A percentile compares a stretch with the other conserved stretches of the same genome.
Evolutionary conservation across 2,888 invertebrate genomes (phyloP).

Genomic region (Lithophane semibrunnea): DNA sequence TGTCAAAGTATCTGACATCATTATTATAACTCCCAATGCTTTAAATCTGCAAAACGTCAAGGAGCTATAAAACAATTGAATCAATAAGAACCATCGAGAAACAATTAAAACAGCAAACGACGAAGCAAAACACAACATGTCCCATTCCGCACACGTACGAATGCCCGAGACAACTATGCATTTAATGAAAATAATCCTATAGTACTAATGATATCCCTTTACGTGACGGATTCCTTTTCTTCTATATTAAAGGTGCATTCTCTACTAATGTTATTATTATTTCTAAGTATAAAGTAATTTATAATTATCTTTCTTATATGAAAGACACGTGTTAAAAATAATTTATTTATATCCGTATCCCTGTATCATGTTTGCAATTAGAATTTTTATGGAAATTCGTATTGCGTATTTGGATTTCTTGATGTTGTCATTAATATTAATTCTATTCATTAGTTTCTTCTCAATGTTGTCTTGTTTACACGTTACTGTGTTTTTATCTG

Average conservation of each 20-base stretch:
- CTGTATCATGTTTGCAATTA: conserved; percentile 13
- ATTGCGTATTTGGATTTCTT: neutral
- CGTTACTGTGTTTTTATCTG: conserved; percentile 1
- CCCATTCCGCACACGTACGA: conserved; percentile 76
- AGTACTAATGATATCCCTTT: conserved; percentile 75
- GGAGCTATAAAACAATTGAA: conserved; percentile 1
- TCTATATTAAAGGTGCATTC: conserved; percentile 53
- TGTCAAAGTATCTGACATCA: neutral
- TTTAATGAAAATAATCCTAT: conserved; percentile 85
- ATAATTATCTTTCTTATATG: neutral
- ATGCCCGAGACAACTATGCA: conserved; percentile 76
- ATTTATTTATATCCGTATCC: neutral
- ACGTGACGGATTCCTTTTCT: conserved; percentile 76
- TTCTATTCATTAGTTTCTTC: conserved; percentile 23
- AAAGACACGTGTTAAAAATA: neutral
- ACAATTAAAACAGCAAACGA: conserved; percentile 59
- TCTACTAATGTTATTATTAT: conserved; percentile 15
- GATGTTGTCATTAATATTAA: conserved; percentile 15
- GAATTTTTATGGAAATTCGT: conserved; percentile 9
- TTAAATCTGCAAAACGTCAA: neutral
- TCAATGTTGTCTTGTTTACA: conserved; percentile 1
- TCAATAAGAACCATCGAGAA: conserved; percentile 33
- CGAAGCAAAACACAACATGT: conserved; percentile 58
- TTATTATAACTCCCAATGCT: neutral
- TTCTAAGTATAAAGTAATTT: neutral